A percentile compares a stretch with the other conserved stretches of the same genome.
phyloP scores from a whole-genome alignment of 2,113 vertebrate genomes.

The Suricata suricatta region DNA sequence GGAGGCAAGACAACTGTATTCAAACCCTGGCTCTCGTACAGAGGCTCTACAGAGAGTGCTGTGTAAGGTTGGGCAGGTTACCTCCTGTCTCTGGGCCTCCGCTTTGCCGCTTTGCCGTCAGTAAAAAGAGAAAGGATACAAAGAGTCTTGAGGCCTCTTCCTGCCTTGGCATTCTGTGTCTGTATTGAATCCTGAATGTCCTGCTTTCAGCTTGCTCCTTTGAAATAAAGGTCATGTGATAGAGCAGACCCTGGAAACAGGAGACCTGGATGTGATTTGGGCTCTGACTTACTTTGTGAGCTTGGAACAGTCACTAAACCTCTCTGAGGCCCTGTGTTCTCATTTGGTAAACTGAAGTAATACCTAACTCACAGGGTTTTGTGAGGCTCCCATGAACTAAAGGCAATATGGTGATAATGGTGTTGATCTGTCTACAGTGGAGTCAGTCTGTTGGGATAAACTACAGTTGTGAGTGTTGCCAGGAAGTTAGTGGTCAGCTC shows the following conservation, averaged over 20 bases:
- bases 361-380: neutral
- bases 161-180: neutral
- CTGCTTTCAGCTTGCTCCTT: neutral
- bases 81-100: neutral
- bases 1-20: neutral
- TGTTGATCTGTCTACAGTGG: neutral
- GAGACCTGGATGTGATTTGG: neutral
- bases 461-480: neutral
- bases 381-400: neutral
- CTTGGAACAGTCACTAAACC: neutral
- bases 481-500: neutral
- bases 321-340: neutral
- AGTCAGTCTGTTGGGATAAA: neutral
- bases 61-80: neutral
- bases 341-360: neutral
- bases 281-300: neutral
- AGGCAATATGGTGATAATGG: neutral
- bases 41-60: neutral
- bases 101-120: neutral
- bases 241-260: neutral
- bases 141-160: neutral
- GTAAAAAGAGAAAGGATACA: neutral
- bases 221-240: neutral
- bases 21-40: neutral
- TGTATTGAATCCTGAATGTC: neutral